phyloP scores from a whole-genome alignment of 2,113 vertebrate genomes.

The Ochotona princeps region DNA sequence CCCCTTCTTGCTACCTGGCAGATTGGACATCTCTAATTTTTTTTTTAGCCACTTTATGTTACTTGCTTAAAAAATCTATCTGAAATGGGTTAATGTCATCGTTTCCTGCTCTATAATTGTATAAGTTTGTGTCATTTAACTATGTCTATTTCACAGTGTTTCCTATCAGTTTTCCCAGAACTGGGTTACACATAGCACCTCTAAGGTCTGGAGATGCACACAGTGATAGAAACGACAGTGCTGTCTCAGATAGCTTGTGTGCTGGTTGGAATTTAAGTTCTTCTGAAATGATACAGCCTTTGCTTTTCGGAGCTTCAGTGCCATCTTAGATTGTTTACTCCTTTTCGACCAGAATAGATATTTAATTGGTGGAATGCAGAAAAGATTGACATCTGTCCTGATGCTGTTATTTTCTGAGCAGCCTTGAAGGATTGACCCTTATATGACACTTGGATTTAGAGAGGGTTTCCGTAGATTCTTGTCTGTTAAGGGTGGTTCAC shows the following conservation, averaged over 20 bases:
- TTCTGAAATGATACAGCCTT: slow-evolving; percentile 47
- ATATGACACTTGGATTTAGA: not conserved
- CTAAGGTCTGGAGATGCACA: not conserved
- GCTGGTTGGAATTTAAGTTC: slow-evolving; percentile 27
- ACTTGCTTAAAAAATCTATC: not conserved
- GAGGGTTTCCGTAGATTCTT: not conserved
- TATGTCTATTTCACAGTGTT: slow-evolving; percentile 35
- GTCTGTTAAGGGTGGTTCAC: not conserved
- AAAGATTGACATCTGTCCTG: not conserved
- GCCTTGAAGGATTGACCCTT: not conserved
- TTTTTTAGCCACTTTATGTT: slow-evolving; percentile 3
- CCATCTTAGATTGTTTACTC: not conserved
- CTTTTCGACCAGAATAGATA: slow-evolving; percentile 8
- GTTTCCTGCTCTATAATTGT: not conserved
- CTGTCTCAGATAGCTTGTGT: slow-evolving; percentile 2
- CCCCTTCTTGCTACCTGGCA: not conserved
- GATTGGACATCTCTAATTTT: not conserved
- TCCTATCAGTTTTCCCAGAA: not conserved
- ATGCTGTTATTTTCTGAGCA: not conserved
- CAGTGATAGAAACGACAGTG: not conserved
- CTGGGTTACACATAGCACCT: not conserved
- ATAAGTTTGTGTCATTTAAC: slow-evolving; percentile 43
- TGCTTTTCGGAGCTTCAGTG: not conserved
- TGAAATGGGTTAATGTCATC: slow-evolving; percentile 16
- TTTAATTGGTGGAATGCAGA: not conserved